Base-by-base conservation (phyloP, 2,797 vertebrate genomes). In the Myripristis murdjan region DNA sequence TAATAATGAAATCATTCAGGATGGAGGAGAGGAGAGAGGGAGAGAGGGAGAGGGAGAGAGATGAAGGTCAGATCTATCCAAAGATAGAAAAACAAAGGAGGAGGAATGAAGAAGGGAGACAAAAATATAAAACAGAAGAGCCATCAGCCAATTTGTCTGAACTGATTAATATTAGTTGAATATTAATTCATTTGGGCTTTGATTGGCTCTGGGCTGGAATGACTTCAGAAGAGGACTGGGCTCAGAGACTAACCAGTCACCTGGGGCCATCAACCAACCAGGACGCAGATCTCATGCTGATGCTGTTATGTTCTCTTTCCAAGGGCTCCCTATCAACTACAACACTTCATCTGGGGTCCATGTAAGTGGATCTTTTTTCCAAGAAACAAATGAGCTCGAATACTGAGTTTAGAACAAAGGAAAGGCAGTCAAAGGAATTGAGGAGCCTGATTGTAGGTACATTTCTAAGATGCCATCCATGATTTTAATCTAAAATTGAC, bases 1-100 rank as follows among this genome's bases (percentile, higher is more conserved):
- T 92, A 94, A 93, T 93, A 95, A 95, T 90, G 91, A 95, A 95
- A 93, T 94, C 85, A 95, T 93, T 95, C 81, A 94, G 93, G 90
- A 95, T 95, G 94, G 90, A 94, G 92, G 91, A 94, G 90, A 94
- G 88, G 83, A 92, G 85, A 91, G 80, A 90, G 86, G 87, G 87
- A 92, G 79, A 90, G 79, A 90, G 88, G 82, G 89, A 87, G 35
- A 92, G 87, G 89, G 90, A 91, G 80, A 93, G 83, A 92, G 84
- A 91, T 92, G 91, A 75, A 91, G 90, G 88, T 89, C 83, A 93
- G 89, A 89, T 93, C 93, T 92, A 93, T 93, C 93, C 90, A 91
- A 92, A 93, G 93, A 92, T 92, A 93, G 92, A 93, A 94, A n/a
- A 93, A 91, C 81, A 87, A 91, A 91, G 81, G 82, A 89, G 91